phyloP scores from a whole-genome alignment of 92 coral and sea anemone species.

The Chrysogorgia sp. region DNA sequence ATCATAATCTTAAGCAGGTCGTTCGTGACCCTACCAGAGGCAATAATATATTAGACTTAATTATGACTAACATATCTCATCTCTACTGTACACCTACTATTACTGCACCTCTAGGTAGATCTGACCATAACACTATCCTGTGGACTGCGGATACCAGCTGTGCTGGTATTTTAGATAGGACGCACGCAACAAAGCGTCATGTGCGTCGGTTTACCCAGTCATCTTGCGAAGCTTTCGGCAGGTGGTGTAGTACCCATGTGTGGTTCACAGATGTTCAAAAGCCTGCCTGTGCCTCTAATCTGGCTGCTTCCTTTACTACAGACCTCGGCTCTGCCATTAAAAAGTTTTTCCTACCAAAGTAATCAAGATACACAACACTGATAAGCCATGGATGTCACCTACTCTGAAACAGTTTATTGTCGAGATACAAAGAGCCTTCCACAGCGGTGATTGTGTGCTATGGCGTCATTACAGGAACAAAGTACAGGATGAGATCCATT shows the following conservation, averaged over 20 bases:
- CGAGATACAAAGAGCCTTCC: slow-evolving; percentile 21
- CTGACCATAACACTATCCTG: slow-evolving; percentile 46
- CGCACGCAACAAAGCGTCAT: background rate
- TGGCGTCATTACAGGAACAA: slow-evolving; percentile 13
- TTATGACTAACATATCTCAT: slow-evolving; percentile 12
- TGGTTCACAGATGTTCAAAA: slow-evolving; percentile 19
- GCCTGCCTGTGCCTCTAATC: background rate
- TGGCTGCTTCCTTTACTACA: background rate
- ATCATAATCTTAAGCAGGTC: slow-evolving; percentile 32
- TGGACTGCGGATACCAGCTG: background rate
- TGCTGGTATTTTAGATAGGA: background rate
- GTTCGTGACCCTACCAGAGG: slow-evolving; percentile 32
- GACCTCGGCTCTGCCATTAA: slow-evolving; percentile 4
- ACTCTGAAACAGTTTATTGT: slow-evolving; percentile 6
- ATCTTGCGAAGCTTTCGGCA: slow-evolving; percentile 24
- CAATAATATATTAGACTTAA: slow-evolving; percentile 21
- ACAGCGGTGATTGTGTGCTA: slow-evolving; percentile 1
- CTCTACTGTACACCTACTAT: background rate
- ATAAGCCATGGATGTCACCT: slow-evolving; percentile 14
- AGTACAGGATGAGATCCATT: background rate
- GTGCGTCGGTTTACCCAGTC: slow-evolving; percentile 26
- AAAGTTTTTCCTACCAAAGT: slow-evolving; percentile 5
- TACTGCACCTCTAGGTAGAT: slow-evolving; percentile 42
- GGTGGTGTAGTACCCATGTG: slow-evolving; percentile 34
- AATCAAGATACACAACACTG: background rate